Evolutionary conservation across 2,113 vertebrate species (phyloP).

Genomic region (Eonycteris spelaea): DNA sequence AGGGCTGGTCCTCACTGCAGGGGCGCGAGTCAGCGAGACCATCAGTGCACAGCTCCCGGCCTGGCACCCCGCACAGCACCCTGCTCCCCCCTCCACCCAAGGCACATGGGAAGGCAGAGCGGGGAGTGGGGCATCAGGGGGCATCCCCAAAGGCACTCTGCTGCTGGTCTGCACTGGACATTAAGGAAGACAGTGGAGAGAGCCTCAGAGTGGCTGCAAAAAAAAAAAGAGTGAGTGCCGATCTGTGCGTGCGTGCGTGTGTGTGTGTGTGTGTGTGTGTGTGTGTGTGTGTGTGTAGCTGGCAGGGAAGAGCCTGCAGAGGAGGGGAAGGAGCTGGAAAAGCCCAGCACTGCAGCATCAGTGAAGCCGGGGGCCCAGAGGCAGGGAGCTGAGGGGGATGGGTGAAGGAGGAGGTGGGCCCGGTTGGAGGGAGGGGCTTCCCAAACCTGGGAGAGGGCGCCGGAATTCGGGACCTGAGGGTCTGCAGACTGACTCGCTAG

Average conservation of each 20-base stretch:
- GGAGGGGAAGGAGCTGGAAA: neutral
- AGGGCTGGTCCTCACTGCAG: neutral
- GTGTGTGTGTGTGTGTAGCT: neutral
- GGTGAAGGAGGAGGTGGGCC: neutral
- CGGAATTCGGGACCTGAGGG: neutral
- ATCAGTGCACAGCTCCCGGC: no score
- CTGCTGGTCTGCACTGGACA: neutral
- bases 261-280: neutral
- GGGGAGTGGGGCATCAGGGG: neutral
- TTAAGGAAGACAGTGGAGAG: neutral
- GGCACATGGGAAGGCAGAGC: no score
- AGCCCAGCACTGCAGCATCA: neutral
- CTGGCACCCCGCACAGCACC: neutral
- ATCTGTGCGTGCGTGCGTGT: neutral
- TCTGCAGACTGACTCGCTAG: accelerated
- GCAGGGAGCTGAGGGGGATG: neutral
- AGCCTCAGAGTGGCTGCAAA: neutral
- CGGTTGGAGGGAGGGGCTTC: neutral
- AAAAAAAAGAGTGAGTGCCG: neutral
- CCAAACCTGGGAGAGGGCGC: neutral
- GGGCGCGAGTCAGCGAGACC: neutral
- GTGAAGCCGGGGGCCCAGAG: neutral
- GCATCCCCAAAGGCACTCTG: neutral
- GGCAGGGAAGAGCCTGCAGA: neutral
- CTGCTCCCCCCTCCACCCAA: neutral